Conservation (phyloP, 1,140 invertebrate species). For the Caenorhabditis latens region DNA sequence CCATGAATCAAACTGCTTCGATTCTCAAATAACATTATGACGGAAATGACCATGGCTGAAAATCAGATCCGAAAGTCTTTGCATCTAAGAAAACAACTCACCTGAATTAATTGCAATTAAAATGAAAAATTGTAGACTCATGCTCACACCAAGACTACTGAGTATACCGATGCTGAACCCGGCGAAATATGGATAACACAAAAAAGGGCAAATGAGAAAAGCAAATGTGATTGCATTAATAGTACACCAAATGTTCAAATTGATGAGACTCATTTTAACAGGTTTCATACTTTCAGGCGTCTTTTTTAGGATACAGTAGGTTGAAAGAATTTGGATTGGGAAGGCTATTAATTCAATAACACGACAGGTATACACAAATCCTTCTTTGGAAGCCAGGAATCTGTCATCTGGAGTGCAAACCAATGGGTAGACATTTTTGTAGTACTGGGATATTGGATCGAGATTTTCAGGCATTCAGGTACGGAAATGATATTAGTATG, state of each 20-base stretch:
- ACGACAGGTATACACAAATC: neutral
- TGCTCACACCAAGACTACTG: too few species aligned
- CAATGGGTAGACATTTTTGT: neutral
- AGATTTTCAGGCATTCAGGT: too few species aligned
- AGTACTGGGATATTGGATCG: neutral
- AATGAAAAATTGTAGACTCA: neutral
- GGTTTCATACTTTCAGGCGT: neutral
- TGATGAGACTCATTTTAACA: neutral
- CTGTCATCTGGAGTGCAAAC: neutral
- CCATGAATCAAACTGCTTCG: neutral
- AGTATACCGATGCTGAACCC: neutral
- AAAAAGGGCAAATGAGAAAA: neutral
- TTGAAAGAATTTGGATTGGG: neutral
- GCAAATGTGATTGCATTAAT: neutral
- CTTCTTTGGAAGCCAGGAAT: neutral
- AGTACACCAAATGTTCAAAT: neutral
- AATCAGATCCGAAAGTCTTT: neutral
- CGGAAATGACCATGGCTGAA: neutral
- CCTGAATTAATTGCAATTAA: neutral
- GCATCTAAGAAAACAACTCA: neutral
- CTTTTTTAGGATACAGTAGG: constrained; percentile 7
- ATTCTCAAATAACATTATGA: neutral
- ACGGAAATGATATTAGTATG: too few species aligned
- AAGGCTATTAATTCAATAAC: neutral
- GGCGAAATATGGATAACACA: neutral